Percentiles rank a stretch among this genome's conserved stretches.
phyloP scores from a whole-genome alignment of 2,888 invertebrate species.

The Apomyelois bistriatella region DNA sequence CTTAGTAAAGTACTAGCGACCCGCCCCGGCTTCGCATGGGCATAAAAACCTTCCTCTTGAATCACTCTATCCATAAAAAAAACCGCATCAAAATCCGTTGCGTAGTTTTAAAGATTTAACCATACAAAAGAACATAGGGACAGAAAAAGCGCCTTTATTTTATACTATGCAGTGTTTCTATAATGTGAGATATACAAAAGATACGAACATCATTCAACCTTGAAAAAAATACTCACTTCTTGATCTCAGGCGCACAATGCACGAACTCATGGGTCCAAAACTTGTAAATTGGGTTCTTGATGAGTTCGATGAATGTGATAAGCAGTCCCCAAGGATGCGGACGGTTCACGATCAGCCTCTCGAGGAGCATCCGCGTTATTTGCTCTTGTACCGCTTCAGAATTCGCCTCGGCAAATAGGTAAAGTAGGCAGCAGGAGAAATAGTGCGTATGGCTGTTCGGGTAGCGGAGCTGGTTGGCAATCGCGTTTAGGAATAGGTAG shows the following conservation, averaged over 20 bases:
- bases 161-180: no score
- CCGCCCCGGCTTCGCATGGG: no score
- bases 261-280: constrained; percentile 99
- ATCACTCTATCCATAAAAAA: no score
- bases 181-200: no score
- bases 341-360: constrained; percentile 97
- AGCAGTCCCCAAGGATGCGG: constrained; percentile 99
- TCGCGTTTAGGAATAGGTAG: constrained; percentile 98
- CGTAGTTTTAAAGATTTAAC: no score
- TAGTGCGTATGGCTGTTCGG: constrained; percentile 99
- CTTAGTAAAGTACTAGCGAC: no score
- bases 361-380: constrained; percentile 96
- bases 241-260: constrained; percentile 99
- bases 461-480: constrained; percentile 98
- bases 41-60: no score
- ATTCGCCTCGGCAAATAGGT: constrained; percentile 98
- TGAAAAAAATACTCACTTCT: constrained; percentile 86
- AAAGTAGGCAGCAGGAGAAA: constrained; percentile 98
- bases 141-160: no score
- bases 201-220: not conserved
- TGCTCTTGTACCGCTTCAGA: constrained; percentile 99
- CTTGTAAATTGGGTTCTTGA: constrained; percentile 98
- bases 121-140: no score
- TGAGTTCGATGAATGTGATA: constrained; percentile 99
- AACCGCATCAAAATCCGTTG: no score